Evolutionary conservation across 2,888 invertebrate species (phyloP), one percentile per base, ranked within the genome.

Genomic region (Plebejus argus): DNA sequence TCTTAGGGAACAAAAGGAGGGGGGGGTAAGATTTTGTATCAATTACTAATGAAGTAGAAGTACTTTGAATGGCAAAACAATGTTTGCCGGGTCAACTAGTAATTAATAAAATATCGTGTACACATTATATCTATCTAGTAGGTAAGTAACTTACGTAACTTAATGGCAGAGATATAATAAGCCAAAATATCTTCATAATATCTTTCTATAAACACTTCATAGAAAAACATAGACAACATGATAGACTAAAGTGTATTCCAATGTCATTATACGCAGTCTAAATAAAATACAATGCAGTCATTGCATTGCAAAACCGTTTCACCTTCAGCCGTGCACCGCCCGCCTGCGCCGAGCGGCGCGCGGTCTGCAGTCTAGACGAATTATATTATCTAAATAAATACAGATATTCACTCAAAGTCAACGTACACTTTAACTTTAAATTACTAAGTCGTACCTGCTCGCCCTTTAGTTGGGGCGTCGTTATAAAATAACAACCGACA

Each of bases 321-420:
- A 92, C 92, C 92, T 92, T 87, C 85, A 92, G 91, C 90, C 91
- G 61, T 15, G 49, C 49, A 3, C 8, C 20, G 56, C 56, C 58
- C 58, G 61, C 20, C 23, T 61, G 61, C 61, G 61, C 83, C 82
- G 79, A 84, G 85, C 84, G 86, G 86, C 87, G 86, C 87, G 86
- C 84, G 83, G 83, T 82, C 86, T 85, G 89, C 89, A 86, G 92
- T 91, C 92, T 93, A 92, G 92, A 92, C 92, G 92, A 91, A 92
- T 92, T 92, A 92, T 90, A 93, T 92, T 93, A 93, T 92, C 91
- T 88, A 88, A 92, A 92, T 91, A 83, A 83, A 82, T 83, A 84
- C 86, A 89, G 87, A 86, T 86, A 82, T 83, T 85, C 87, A 87
- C n/a, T 49, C 15, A 20, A 77, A 77, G 77, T 71, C 77, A 77